Percentiles rank a stretch among this genome's conserved stretches.
phyloP scores from a whole-genome alignment of 1,140 invertebrate species.

The Zaprionus ghesquierei region DNA sequence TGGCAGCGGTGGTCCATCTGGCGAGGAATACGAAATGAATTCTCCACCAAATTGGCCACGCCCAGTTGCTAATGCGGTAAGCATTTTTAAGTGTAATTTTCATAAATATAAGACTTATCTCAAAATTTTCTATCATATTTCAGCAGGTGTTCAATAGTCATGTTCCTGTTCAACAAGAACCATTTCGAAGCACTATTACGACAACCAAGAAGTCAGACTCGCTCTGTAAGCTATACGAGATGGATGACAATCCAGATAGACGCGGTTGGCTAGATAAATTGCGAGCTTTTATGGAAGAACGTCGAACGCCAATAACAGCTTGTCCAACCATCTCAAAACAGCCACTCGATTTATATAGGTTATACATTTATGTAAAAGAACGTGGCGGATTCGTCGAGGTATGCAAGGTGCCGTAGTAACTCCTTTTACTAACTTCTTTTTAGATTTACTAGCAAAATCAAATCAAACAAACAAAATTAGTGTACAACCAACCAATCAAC shows the following conservation, averaged over 20 bases:
- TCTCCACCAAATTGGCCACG: slow-evolving; percentile 92
- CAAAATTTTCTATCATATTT: slow-evolving; percentile 72
- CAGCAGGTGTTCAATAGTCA: slow-evolving; percentile 95
- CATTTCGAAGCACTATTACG: slow-evolving; percentile 88
- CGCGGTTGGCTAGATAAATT: slow-evolving; percentile 95
- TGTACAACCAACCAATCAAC: slow-evolving; percentile 48
- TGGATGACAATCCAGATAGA: slow-evolving; percentile 97
- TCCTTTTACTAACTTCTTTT: slow-evolving; percentile 83
- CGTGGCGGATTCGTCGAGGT: slow-evolving; percentile 98
- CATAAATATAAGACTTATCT: background rate
- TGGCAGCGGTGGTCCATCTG: slow-evolving; percentile 86
- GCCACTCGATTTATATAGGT: slow-evolving; percentile 97
- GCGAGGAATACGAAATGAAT: slow-evolving; percentile 95
- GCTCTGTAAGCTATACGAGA: slow-evolving; percentile 96
- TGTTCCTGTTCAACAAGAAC: slow-evolving; percentile 90
- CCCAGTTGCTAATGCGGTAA: slow-evolving; percentile 95
- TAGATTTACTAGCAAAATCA: slow-evolving; percentile 82
- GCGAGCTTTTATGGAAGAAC: slow-evolving; percentile 96
- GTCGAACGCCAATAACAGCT: slow-evolving; percentile 94
- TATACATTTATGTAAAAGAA: slow-evolving; percentile 97
- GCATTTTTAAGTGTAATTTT: background rate
- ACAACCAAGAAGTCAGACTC: slow-evolving; percentile 91
- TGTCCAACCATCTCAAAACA: slow-evolving; percentile 99
- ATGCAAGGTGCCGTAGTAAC: slow-evolving; percentile 88
- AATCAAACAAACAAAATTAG: slow-evolving; percentile 70